Percentiles rank a stretch among this genome's conserved stretches.
phyloP scores from a whole-genome alignment of 2,888 invertebrate species.

The Acleris literana region DNA sequence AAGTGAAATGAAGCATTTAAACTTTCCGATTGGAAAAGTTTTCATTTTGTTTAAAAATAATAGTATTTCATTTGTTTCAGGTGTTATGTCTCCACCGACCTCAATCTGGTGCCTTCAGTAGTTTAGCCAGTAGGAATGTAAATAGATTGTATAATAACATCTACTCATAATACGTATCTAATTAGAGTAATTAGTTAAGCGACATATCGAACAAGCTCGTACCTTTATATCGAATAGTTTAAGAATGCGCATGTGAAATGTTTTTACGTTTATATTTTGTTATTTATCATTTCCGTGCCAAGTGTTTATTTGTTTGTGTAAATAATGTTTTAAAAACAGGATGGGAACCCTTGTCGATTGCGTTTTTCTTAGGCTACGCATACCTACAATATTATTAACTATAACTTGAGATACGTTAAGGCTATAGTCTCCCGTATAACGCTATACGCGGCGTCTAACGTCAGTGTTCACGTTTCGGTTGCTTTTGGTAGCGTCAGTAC shows the following conservation, averaged over 20 bases:
- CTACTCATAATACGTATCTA: constrained; percentile 47
- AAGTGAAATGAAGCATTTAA: no score
- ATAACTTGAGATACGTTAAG: no score
- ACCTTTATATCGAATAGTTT: constrained; percentile 62
- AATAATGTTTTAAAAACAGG: constrained; percentile 39
- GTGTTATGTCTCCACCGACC: constrained; percentile 80
- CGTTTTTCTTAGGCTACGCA: no score
- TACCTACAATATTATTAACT: no score
- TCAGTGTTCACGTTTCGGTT: no score
- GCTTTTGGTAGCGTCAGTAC: no score
- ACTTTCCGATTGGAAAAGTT: no score
- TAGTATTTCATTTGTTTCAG: constrained; percentile 55
- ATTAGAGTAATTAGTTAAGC: constrained; percentile 51
- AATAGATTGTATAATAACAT: constrained; percentile 57
- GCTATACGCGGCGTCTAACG: no score
- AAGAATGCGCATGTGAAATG: constrained; percentile 50
- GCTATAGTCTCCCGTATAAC: no score
- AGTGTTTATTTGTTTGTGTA: constrained; percentile 50
- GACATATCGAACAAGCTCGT: constrained; percentile 74
- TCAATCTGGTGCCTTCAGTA: constrained; percentile 82
- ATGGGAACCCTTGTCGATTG: no score
- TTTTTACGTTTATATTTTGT: constrained; percentile 48
- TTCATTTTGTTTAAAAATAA: not conserved
- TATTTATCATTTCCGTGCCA: constrained; percentile 72
- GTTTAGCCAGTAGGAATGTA: constrained; percentile 60